Evolutionary conservation across 2,113 vertebrate genomes (phyloP), one percentile per base, ranked within the genome.

Genomic region (Eudorcas thomsonii): DNA sequence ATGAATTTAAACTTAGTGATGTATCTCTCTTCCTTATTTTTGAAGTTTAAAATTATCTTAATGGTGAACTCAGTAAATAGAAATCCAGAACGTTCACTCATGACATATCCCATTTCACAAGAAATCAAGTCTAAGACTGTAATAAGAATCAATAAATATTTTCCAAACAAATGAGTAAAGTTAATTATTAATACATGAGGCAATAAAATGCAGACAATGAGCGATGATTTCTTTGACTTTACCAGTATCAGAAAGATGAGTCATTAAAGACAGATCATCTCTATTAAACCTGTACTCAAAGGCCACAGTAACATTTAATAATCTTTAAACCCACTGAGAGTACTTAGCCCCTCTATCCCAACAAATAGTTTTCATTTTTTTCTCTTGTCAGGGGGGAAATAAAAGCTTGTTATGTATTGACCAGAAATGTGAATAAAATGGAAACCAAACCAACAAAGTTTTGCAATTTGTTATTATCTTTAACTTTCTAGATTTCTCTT

Each of bases 391-490:
- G 2, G 9, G 13, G 1, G 14, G 6, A n/a, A 15, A 2, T 28
- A 67, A 55, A 60, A 12, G 50, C 6, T 23, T 60, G 30, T 39
- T 64, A 87, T 28, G 2, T 64, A 8, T 45, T 85, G 26, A 80
- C 33, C 48, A 93, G 39, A 91, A 96, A 36, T 48, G 92, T 39
- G 25, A 91, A 92, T 59, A 83, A 89, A 97, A 88, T 71, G 9
- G 54, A 90, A 96, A 84, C 36, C 59, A 94, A 84, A 90, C n/a
- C 78, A 94, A 91, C 14, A 77, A 90, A n/a, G 9, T 45, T 74
- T 83, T 43, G 1, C 17, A 71, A 83, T 83, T 55, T 94, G 36
- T 83, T 77, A 15, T 67, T 39, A 67, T 57, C 26, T 86, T 86
- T 67, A 28, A 78, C 50, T 71, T 62, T 74, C 60, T 25, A 90